These are phyloP conservation scores for Xenus cinereus DNA, from an alignment of 2,113 vertebrate species.

Conservation along the genomic window DNA sequence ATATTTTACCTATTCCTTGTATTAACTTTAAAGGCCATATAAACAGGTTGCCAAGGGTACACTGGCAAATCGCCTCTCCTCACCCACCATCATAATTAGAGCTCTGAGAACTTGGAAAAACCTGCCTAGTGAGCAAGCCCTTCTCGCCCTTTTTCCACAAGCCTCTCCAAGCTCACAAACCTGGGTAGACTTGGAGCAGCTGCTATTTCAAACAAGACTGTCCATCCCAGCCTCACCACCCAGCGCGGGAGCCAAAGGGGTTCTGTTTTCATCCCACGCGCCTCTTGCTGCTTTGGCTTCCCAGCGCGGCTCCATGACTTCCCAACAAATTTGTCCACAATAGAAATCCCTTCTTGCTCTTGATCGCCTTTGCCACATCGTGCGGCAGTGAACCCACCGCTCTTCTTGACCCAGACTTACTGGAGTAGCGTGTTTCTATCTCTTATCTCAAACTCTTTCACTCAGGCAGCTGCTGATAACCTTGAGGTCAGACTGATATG, in stretches of 20 bases:
- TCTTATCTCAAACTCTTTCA: neutral
- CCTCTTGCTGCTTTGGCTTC: neutral
- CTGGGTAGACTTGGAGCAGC: conserved; percentile 13
- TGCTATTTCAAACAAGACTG: conserved; percentile 23
- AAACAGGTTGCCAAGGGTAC: conserved; percentile 52
- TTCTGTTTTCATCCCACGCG: neutral
- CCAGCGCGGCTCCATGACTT: neutral
- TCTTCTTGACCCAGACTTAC: neutral
- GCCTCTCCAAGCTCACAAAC: conserved; percentile 56
- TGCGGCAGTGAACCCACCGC: neutral
- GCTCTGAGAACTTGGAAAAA: conserved; percentile 64
- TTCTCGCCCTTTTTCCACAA: conserved; percentile 24
- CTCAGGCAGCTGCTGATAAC: neutral
- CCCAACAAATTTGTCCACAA: neutral
- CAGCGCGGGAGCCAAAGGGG: neutral
- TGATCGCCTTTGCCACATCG: accelerated
- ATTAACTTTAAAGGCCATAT: conserved; percentile 53
- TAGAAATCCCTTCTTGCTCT: neutral
- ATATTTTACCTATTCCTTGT: conserved; percentile 53
- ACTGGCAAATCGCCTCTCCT: conserved; percentile 45
- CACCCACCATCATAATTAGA: conserved; percentile 61
- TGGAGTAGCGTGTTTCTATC: neutral
- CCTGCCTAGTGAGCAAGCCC: conserved; percentile 6
- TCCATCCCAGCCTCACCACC: neutral
- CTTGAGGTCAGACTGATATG: accelerated